These are phyloP conservation scores for Cryptoblepharus egeriae DNA, from an alignment of 2,797 vertebrate species.

Conservation along the genomic window DNA sequence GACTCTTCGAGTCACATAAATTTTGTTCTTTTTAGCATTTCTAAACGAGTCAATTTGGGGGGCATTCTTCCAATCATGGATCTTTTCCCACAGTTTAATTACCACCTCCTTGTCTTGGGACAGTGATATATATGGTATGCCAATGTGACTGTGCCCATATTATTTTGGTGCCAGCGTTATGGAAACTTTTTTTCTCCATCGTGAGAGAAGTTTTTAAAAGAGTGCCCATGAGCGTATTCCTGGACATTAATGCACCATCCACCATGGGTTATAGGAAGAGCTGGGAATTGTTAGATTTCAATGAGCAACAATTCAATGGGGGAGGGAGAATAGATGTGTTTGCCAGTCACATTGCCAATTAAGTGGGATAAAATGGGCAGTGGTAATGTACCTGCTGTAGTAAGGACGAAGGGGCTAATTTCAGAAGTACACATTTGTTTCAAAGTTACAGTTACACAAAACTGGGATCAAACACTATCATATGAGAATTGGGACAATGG, in stretches of 20 bases:
- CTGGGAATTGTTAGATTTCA: not conserved
- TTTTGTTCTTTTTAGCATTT: slow-evolving; percentile 31
- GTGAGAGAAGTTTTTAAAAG: not conserved
- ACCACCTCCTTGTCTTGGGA: slow-evolving; percentile 31
- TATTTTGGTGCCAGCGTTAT: rapidly evolving
- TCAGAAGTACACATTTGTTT: not conserved
- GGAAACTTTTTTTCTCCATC: rapidly evolving
- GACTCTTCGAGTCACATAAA: slow-evolving; percentile 32
- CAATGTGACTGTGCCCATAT: slow-evolving; percentile 19
- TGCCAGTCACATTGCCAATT: not conserved
- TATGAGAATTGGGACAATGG: not conserved
- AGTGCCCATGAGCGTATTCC: not conserved
- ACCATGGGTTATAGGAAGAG: not conserved
- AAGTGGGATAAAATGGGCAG: not conserved
- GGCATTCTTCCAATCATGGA: slow-evolving; percentile 46
- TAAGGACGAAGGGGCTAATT: not conserved
- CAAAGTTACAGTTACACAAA: not conserved
- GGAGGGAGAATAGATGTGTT: not conserved
- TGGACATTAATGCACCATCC: not conserved
- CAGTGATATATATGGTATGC: slow-evolving; percentile 35
- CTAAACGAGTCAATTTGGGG: slow-evolving; percentile 32
- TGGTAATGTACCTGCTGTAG: not conserved
- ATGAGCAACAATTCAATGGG: not conserved
- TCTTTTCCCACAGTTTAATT: slow-evolving; percentile 43
- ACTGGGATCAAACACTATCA: not conserved